Evolutionary conservation across 2,797 vertebrate genomes (phyloP).

Genomic region (Falco concolor): DNA sequence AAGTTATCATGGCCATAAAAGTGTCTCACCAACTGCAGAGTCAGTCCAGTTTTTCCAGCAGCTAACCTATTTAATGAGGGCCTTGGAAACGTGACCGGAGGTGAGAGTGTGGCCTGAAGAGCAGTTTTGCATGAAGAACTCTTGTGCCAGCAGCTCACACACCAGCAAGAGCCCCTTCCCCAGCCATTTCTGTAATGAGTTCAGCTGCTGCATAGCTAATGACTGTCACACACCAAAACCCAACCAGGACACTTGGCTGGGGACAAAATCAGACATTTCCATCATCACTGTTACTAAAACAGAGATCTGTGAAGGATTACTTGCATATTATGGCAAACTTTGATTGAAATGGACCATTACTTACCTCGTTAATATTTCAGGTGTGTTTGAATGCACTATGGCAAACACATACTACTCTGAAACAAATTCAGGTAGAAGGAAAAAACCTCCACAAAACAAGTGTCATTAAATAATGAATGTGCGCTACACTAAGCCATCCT

Average conservation of each 20-base stretch:
- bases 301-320: background rate
- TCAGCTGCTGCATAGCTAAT: background rate
- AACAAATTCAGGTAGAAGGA: background rate
- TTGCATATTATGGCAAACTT: background rate
- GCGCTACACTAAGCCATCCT: background rate
- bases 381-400: background rate
- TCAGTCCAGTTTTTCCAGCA: background rate
- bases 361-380: background rate
- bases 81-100: background rate
- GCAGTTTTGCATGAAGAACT: background rate
- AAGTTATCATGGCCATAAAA: background rate
- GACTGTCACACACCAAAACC: background rate
- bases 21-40: background rate
- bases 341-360: constrained; percentile 18
- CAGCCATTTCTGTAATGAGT: background rate
- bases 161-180: background rate
- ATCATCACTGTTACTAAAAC: background rate
- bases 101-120: background rate
- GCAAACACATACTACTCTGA: background rate
- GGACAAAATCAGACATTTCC: background rate
- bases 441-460: background rate
- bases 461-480: constrained; percentile 15
- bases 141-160: rapidly evolving
- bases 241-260: background rate
- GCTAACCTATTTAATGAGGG: background rate